A percentile compares a stretch with the other conserved stretches of the same genome.
Conservation (phyloP, 2,797 vertebrate genomes). For the Eulemur mongoz region DNA sequence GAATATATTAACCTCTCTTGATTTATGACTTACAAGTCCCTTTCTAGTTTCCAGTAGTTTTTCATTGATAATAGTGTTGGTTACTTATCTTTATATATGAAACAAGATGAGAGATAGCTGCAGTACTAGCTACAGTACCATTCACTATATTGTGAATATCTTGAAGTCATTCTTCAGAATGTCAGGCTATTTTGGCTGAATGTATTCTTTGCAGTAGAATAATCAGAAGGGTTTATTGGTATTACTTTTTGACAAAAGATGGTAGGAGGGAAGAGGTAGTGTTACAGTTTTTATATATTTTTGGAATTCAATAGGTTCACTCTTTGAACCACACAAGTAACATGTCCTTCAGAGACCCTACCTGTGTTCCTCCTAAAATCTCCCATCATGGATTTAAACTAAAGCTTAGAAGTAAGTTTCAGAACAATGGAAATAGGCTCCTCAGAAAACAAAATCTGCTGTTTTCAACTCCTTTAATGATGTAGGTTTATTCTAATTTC, state of each 20-base stretch:
- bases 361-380: neutral
- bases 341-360: neutral
- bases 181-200: neutral
- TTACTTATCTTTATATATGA: constrained; percentile 22
- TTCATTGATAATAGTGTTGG: constrained; percentile 6
- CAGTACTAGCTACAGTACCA: neutral
- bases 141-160: neutral
- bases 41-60: neutral
- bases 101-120: neutral
- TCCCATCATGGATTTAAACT: neutral
- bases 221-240: neutral
- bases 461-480: neutral
- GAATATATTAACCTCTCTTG: constrained; percentile 36
- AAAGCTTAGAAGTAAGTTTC: constrained; percentile 9
- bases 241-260: neutral
- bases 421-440: neutral
- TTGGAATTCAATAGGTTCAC: neutral
- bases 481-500: constrained; percentile 7
- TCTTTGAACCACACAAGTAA: neutral
- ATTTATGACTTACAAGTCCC: constrained; percentile 38
- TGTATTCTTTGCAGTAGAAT: neutral
- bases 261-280: neutral
- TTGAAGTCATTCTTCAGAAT: neutral
- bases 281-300: neutral
- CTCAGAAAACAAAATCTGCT: constrained; percentile 32